Percentiles rank a stretch among this genome's conserved stretches.
Evolutionary conservation across 2,888 invertebrate species (phyloP).

Genomic region (Poecilobothrus nobilitatus): DNA sequence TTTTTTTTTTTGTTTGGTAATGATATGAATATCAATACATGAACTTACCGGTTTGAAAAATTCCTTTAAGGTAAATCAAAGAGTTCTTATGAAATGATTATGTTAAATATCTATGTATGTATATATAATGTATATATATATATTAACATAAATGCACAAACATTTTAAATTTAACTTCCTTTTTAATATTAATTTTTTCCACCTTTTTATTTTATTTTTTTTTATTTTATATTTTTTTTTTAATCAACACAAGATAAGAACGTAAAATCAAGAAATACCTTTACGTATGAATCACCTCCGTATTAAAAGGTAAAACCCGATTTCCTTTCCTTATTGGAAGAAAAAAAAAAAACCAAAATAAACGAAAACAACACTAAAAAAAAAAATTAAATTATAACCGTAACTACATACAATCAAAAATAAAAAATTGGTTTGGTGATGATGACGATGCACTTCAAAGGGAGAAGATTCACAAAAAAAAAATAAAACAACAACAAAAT

Average conservation of each 20-base stretch:
- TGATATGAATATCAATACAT: not conserved
- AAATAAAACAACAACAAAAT: not conserved
- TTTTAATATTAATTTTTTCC: not conserved
- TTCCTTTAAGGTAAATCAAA: not conserved
- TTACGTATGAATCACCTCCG: not conserved
- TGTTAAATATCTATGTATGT: not conserved
- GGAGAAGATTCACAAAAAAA: not conserved
- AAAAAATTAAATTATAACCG: not conserved
- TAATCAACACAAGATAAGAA: not conserved
- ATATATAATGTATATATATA: not conserved
- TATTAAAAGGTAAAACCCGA: not conserved
- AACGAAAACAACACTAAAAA: not conserved
- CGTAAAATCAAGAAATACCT: not conserved
- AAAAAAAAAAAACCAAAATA: not conserved
- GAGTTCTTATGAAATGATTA: not conserved
- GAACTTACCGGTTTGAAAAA: not conserved
- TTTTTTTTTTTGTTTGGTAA: no score
- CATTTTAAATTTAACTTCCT: no score
- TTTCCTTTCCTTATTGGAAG: not conserved
- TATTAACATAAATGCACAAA: no score
- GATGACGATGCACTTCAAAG: not conserved
- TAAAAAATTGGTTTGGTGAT: no score
- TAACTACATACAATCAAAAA: no score
- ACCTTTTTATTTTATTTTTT: no score
- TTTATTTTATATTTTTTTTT: not conserved